Base-by-base conservation (phyloP, 1,140 invertebrate genomes). In the Phenacoccus solenopsis region DNA sequence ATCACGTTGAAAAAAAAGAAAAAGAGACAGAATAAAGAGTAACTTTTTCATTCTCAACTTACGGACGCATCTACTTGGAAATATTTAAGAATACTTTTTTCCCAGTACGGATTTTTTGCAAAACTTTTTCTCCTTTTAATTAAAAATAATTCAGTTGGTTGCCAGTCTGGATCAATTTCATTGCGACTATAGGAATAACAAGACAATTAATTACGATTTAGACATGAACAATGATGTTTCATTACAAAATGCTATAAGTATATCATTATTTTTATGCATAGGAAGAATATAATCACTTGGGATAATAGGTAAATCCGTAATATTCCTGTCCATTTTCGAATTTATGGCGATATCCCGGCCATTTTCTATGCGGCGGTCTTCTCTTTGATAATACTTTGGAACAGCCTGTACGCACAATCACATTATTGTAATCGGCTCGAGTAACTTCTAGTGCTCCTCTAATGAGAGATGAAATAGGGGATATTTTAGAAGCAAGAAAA, bases 131-230 rank as follows among this genome's bases (percentile, higher is more conserved):
- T 84, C 73, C 87, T 80, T 76, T 84, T 81, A 1, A 94, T 84
- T 77, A 88, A 83, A 68, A 93, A 88, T 30, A 93, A 76, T 77
- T 92, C 91, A 0, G 87, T 79, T 12, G 90, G 88, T 75, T 83
- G 80, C 61, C 85, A 81, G 28, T 86, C 83, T 16, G 88, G 88
- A 78, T 91, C 90, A 16, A 74, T 68, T 70, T 76, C 69, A 32
- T 30, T 20, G 1, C 2, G 67, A 30, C 72, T 70, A 38, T 10
- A 38, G n/a, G 35, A 10, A 20, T 22, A 27, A 64, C 3, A 64
- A 64, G 21, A 1, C 22, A 38, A n/a, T n/a, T n/a, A n/a, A n/a
- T n/a, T n/a, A n/a, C n/a, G n/a, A n/a, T n/a, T n/a, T n/a, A 67
- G n/a, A 12, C 25, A 67, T 22, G 16, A 22, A 12, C 7, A n/a